Base-by-base conservation (phyloP, 2,113 vertebrate species). In the Perca flavescens region DNA sequence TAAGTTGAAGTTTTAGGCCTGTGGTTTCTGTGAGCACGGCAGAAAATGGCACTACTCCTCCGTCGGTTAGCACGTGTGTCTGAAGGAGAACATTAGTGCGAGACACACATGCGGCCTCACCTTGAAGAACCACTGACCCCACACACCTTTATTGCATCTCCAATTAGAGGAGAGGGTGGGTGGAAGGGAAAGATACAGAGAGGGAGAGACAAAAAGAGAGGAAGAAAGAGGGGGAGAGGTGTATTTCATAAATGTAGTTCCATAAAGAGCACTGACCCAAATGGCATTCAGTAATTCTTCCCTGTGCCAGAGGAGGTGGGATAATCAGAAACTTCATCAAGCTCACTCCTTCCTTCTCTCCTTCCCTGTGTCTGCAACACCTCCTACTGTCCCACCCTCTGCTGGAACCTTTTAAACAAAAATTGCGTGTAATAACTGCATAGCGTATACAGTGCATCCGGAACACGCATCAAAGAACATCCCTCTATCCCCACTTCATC, bases 61-160 rank as follows among this genome's bases (percentile, higher is more conserved):
- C 5, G 64, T 25, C 2, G 21, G 73, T 72, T 81, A 53, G 60
- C 79, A 82, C 81, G 22, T 82, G 81, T 73, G 84, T 77, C 84
- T 86, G 56, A 64, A 79, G 67, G 82, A 85, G 79, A 79, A 86
- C 79, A 68, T 87, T 77, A 85, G 74, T 88, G 82, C 64, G 86
- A 90, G 63, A 87, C 77, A 77, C 79, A 83, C 88, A 83, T 21
- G 77, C 76, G 74, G 87, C 86, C 85, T 95, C 93, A 95, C 94
- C 94, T 96, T 96, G 93, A 95, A 86, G 91, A 95, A 92, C 81
- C 92, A 93, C 93, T 95, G 95, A 96, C 93, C 94, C 93, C 88
- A 78, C 88, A 77, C 90, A 89, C 90, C 90, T 93, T 94, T 94
- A 94, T 89, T 90, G 92, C 93, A 80, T 89, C 92, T 89, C 92